Evolutionary conservation across 2,888 invertebrate genomes (phyloP).

Genomic region (Hyalella azteca): DNA sequence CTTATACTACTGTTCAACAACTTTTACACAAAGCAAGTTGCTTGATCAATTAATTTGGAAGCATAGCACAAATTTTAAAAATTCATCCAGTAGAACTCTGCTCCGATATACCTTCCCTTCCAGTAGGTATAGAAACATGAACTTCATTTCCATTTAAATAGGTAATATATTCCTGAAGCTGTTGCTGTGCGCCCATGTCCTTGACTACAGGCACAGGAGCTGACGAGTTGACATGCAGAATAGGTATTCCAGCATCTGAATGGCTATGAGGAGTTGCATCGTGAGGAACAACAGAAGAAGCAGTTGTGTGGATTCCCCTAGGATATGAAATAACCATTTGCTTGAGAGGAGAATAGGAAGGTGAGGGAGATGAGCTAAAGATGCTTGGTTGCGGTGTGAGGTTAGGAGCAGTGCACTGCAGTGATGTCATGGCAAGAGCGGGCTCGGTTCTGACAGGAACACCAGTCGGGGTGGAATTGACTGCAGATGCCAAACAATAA

Average conservation of each 20-base stretch:
- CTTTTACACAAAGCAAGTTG: no score
- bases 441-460: conserved; percentile 48
- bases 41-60: no score
- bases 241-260: background rate
- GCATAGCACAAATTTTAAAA: background rate
- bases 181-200: background rate
- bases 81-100: background rate
- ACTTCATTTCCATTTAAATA: conserved; percentile 12
- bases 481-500: background rate
- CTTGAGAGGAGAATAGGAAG: background rate
- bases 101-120: background rate
- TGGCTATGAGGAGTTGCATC: background rate
- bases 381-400: conserved; percentile 42
- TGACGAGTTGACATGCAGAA: background rate
- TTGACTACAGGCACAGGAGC: background rate
- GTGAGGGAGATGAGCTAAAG: background rate
- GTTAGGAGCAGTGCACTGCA: conserved; percentile 53
- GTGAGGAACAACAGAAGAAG: background rate
- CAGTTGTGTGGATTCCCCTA: background rate
- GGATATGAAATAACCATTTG: conserved; percentile 4
- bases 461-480: conserved; percentile 7
- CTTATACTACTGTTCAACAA: no score
- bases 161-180: background rate
- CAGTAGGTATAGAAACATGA: background rate
- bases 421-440: conserved; percentile 55